A percentile compares a stretch with the other conserved stretches of the same genome.
These are phyloP conservation scores for Propithecus deckenii DNA, from an alignment of 2,797 vertebrate genomes.

Conservation along the genomic window DNA sequence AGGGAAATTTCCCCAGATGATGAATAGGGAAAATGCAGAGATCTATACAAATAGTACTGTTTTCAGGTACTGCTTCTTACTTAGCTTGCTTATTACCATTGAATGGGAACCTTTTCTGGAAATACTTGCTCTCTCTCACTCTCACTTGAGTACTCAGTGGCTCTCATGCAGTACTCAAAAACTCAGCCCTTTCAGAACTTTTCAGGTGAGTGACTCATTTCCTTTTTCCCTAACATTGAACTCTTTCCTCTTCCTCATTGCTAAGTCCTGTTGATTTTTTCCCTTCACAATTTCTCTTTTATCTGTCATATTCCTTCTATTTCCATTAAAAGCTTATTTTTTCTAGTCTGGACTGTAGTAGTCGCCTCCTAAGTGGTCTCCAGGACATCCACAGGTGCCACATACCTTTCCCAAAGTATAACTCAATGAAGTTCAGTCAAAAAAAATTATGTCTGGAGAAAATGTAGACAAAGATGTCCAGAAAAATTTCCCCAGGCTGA, in stretches of 20 bases:
- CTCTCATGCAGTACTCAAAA: background rate
- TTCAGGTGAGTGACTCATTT: background rate
- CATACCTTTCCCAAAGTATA: background rate
- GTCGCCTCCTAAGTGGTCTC: background rate
- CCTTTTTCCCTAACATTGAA: background rate
- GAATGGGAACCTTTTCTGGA: background rate
- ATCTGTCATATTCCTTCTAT: background rate
- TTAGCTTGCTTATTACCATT: background rate
- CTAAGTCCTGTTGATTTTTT: background rate
- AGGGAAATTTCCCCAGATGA: background rate
- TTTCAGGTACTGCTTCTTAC: background rate
- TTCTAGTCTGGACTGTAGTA: background rate
- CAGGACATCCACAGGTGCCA: background rate
- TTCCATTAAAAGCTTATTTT: background rate
- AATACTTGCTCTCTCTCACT: background rate
- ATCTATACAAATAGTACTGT: too few species aligned
- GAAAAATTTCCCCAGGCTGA: conserved; percentile 9
- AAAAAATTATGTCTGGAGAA: background rate
- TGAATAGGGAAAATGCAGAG: background rate
- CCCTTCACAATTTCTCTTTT: background rate
- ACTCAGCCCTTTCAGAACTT: background rate
- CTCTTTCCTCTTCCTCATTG: background rate
- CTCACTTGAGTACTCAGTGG: background rate
- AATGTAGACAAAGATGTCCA: background rate
- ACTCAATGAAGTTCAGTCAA: background rate